A percentile compares a stretch with the other conserved stretches of the same genome.
Evolutionary conservation across 2,797 vertebrate species (phyloP).

Genomic region (Chrosomus eos): DNA sequence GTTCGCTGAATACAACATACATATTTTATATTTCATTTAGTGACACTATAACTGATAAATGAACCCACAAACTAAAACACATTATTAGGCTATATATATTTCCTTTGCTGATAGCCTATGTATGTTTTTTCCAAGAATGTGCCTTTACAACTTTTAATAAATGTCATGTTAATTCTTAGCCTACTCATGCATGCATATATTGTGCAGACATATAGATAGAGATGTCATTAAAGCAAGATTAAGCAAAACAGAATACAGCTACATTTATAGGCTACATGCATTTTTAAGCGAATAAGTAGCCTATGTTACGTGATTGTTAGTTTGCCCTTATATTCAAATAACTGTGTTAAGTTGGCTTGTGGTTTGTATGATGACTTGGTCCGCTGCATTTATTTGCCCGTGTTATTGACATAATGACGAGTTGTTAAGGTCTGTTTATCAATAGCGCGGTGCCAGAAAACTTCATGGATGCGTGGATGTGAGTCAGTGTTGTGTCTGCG

Average conservation of each 20-base stretch:
- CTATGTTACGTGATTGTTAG: not conserved
- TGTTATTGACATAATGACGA: not conserved
- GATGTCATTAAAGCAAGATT: not conserved
- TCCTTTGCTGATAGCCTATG: not conserved
- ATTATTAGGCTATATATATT: not conserved
- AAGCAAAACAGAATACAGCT: not conserved
- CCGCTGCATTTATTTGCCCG: not conserved
- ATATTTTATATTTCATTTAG: not conserved
- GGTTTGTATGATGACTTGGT: not conserved
- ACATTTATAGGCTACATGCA: not conserved
- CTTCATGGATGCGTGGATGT: constrained; percentile 28
- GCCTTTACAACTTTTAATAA: constrained; percentile 13
- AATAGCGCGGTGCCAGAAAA: constrained; percentile 30
- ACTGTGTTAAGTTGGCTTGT: not conserved
- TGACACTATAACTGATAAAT: not conserved
- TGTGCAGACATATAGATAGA: not conserved
- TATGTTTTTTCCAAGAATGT: constrained; percentile 5
- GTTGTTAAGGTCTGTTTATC: constrained; percentile 23
- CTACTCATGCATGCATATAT: not conserved
- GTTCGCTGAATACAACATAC: constrained; percentile 5
- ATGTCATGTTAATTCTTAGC: not conserved
- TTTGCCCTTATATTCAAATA: constrained; percentile 8
- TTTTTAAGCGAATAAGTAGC: not conserved
- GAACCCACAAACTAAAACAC: not conserved
- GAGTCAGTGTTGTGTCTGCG: constrained; percentile 49